Conservation (phyloP, 2,888 invertebrate genomes). For the Nebria brevicollis region DNA sequence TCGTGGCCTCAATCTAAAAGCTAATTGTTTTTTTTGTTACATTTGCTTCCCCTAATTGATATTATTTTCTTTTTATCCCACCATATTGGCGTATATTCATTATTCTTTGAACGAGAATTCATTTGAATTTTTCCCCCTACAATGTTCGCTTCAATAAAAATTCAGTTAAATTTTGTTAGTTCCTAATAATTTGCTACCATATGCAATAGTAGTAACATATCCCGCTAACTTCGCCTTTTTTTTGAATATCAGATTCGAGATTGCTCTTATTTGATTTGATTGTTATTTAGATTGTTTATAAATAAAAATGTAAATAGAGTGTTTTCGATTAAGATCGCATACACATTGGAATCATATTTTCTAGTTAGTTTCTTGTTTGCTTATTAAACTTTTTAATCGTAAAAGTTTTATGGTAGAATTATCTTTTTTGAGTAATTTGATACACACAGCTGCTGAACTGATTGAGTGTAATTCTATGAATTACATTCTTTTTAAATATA, state of each 20-base stretch:
- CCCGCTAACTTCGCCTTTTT: too few relatives aligned
- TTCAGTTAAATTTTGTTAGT: too few relatives aligned
- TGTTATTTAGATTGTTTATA: too few relatives aligned
- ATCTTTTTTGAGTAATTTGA: not conserved
- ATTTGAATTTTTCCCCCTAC: not conserved
- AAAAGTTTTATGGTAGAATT: not conserved
- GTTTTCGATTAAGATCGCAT: too few relatives aligned
- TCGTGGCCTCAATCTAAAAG: not conserved
- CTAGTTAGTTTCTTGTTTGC: not conserved
- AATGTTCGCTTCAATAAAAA: too few relatives aligned
- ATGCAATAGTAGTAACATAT: too few relatives aligned
- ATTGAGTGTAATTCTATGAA: not conserved
- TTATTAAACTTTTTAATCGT: not conserved
- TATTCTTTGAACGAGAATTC: not conserved
- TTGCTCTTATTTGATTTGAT: too few relatives aligned
- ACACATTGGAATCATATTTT: not conserved
- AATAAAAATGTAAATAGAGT: too few relatives aligned
- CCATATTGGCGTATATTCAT: not conserved
- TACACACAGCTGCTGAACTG: not conserved
- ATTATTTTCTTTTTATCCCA: not conserved
- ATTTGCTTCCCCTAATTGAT: not conserved
- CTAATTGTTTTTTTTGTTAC: slow-evolving; percentile 11
- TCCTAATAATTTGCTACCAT: too few relatives aligned
- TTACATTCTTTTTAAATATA: slow-evolving; percentile 4
- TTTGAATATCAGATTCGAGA: too few relatives aligned